Base-by-base conservation (phyloP, 2,797 vertebrate species). In the Enteromius mattozi region DNA sequence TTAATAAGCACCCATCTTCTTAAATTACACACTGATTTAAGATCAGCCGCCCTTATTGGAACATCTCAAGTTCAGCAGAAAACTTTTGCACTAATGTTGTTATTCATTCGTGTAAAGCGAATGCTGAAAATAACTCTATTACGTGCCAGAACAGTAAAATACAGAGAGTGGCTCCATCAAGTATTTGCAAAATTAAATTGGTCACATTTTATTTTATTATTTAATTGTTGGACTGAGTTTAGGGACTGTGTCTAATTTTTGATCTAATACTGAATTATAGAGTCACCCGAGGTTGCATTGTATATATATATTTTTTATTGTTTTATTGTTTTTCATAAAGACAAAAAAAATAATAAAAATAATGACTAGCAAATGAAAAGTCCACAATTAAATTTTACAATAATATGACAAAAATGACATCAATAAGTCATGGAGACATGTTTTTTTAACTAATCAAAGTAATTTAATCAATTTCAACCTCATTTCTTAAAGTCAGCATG, bases 1-100 rank as follows among this genome's bases (percentile, higher is more conserved):
- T 89, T 71, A 65, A 84, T 76, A 42, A 76, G 61, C 77, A 80
- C 56, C 33, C 78, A 75, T 75, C 84, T 87, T 85, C 69, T 70
- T 69, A 87, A 87, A 78, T 80, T 76, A 77, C 42, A 49, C 56
- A 47, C 37, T 40, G 37, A 78, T 68, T 78, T 33, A 75, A 81
- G 40, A 80, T 47, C 24, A 74, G 21, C 19, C 27, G 2, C 19
- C 78, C 13, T 54, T 33, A 78, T 12, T 24, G 3, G 12, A 24
- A 17, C 45, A 2, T 33, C 24, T 30, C 6, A 45, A 78, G 56
- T 42, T 78, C n/a, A 30, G 27, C 19, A 24, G 51, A 80, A 70
- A 78, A 61, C 47, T 40, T 80, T 71, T 88, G 74, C 33, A 80
- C 75, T 45, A 75, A 54, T 75, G 79, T 9, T 76, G 51, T 59